A percentile compares a stretch with the other conserved stretches of the same genome.
phyloP scores from a whole-genome alignment of 2,797 vertebrate genomes.

The Spinus pinus region DNA sequence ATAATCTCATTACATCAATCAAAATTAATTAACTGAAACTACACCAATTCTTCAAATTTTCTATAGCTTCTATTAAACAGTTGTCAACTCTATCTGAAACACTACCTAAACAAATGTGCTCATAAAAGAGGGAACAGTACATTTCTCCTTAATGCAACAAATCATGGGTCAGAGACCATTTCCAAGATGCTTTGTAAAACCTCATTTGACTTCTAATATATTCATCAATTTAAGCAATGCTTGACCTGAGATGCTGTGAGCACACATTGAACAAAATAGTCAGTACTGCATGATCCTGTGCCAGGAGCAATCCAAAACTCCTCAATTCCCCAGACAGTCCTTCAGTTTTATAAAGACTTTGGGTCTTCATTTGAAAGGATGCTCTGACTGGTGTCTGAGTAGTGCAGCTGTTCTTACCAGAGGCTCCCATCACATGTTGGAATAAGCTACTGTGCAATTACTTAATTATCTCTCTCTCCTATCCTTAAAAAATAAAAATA shows the following conservation, averaged over 20 bases:
- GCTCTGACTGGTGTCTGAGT: constrained; percentile 31
- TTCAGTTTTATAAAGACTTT: neutral
- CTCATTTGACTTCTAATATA: constrained; percentile 22
- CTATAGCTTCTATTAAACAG: neutral
- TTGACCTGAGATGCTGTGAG: constrained; percentile 33
- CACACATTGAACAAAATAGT: neutral
- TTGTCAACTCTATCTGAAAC: neutral
- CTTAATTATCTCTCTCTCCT: constrained; percentile 56
- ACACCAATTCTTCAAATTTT: neutral
- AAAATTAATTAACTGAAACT: neutral
- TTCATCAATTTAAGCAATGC: constrained; percentile 25
- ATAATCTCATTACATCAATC: neutral
- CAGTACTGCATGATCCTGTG: neutral
- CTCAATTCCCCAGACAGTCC: constrained; percentile 4
- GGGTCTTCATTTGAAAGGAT: constrained; percentile 11
- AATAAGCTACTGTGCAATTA: constrained; percentile 63
- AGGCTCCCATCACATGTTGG: constrained; percentile 24
- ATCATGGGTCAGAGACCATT: constrained; percentile 29
- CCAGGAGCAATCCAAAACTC: constrained; percentile 5
- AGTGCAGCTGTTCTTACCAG: constrained; percentile 47
- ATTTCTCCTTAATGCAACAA: neutral
- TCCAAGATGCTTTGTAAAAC: neutral
- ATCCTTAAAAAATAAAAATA: neutral
- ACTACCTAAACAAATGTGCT: neutral
- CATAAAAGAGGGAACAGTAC: neutral